Percentiles rank a stretch among this genome's conserved stretches.
These are phyloP conservation scores for Diorhabda sublineata DNA, from an alignment of 1,140 invertebrate species.

Conservation along the genomic window DNA sequence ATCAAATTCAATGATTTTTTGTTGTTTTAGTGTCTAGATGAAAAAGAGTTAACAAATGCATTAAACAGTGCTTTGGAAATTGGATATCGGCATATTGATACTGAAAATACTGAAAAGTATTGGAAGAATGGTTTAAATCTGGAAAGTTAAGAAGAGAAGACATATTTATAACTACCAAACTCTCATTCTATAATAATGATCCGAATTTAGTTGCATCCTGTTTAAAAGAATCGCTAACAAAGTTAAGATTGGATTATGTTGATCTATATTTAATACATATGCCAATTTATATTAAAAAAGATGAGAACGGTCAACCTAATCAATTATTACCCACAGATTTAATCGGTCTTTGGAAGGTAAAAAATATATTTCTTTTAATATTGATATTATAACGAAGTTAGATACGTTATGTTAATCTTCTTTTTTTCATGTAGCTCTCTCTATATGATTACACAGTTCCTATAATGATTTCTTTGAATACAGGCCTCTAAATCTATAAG, in stretches of 20 bases:
- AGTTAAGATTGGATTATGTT: slow-evolving; percentile 69
- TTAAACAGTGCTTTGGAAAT: slow-evolving; percentile 59
- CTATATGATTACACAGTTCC: neutral
- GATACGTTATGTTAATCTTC: neutral
- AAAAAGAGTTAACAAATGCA: slow-evolving; percentile 63
- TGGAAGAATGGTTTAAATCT: slow-evolving; percentile 67
- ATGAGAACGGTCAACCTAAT: slow-evolving; percentile 44
- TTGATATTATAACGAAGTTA: neutral
- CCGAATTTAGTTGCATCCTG: slow-evolving; percentile 48
- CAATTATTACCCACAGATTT: slow-evolving; percentile 54
- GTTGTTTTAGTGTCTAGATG: slow-evolving; percentile 35
- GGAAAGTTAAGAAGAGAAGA: slow-evolving; percentile 68
- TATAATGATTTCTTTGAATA: neutral
- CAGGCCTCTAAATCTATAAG: neutral
- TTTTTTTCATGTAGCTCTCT: neutral
- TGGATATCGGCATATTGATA: slow-evolving; percentile 70
- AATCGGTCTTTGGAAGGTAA: slow-evolving; percentile 66
- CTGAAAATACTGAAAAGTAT: slow-evolving; percentile 59
- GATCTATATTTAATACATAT: slow-evolving; percentile 81
- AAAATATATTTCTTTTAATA: neutral
- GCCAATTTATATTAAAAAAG: slow-evolving; percentile 62
- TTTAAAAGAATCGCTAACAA: slow-evolving; percentile 64
- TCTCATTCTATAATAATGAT: slow-evolving; percentile 51
- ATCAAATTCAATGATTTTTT: neutral
- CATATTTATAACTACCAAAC: slow-evolving; percentile 77